phyloP scores from a whole-genome alignment of 2,888 invertebrate species.

The Drosophila mimica region DNA sequence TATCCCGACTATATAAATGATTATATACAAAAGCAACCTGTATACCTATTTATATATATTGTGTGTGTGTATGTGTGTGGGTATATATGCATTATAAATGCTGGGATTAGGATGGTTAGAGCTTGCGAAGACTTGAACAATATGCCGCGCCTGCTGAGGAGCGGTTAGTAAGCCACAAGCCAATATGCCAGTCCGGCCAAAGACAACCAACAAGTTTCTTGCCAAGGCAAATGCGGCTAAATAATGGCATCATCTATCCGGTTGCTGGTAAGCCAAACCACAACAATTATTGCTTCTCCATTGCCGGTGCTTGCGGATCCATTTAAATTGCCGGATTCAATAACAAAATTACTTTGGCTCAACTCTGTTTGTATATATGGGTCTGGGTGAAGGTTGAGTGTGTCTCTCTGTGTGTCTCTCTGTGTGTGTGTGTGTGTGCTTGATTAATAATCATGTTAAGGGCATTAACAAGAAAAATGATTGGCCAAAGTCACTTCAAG shows the following conservation, averaged over 20 bases:
- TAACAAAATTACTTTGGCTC: slow-evolving; percentile 56
- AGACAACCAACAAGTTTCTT: slow-evolving; percentile 38
- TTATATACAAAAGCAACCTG: slow-evolving; percentile 19
- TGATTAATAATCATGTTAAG: slow-evolving; percentile 74
- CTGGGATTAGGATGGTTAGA: slow-evolving; percentile 61
- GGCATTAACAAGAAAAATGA: slow-evolving; percentile 70
- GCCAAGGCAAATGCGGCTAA: slow-evolving; percentile 51
- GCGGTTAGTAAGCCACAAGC: slow-evolving; percentile 50
- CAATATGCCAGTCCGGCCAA: slow-evolving; percentile 21
- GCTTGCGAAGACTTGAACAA: slow-evolving; percentile 41
- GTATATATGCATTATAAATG: slow-evolving; percentile 63
- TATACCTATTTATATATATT: slow-evolving; percentile 2
- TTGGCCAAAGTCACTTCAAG: slow-evolving; percentile 57
- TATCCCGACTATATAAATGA: slow-evolving; percentile 16
- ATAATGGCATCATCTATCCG: slow-evolving; percentile 50
- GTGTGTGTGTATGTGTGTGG: slow-evolving; percentile 9
- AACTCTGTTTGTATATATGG: slow-evolving; percentile 16
- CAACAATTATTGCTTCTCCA: slow-evolving; percentile 73
- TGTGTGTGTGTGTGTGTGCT: slow-evolving; percentile 29
- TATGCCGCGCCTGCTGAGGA: slow-evolving; percentile 41
- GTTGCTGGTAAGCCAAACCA: slow-evolving; percentile 52
- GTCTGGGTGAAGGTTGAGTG: slow-evolving; percentile 18
- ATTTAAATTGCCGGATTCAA: slow-evolving; percentile 76
- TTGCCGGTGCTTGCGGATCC: slow-evolving; percentile 61
- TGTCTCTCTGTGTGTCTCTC: slow-evolving; percentile 16